Percentiles rank a stretch among this genome's conserved stretches.
phyloP scores from a whole-genome alignment of 2,888 invertebrate species.

The Didymodactylos carnosus region DNA sequence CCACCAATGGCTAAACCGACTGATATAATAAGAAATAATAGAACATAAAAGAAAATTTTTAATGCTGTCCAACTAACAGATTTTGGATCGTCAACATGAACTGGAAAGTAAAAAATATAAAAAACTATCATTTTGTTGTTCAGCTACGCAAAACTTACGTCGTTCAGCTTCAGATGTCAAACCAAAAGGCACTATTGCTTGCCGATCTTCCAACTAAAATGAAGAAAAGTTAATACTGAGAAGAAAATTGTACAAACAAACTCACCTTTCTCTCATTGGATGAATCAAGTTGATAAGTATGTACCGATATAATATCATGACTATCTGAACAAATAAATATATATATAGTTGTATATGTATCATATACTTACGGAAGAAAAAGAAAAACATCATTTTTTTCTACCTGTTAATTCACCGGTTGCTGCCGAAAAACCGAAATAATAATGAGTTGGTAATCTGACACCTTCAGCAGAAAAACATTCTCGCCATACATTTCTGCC shows the following conservation, averaged over 20 bases:
- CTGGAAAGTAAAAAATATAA: neutral
- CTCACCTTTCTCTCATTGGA: neutral
- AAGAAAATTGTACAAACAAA: neutral
- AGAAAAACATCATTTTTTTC: neutral
- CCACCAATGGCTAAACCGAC: neutral
- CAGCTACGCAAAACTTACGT: neutral
- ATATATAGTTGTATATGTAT: neutral
- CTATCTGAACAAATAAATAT: constrained; percentile 1
- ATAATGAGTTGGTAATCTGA: constrained; percentile 78
- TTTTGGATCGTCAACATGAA: neutral
- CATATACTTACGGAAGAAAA: no score
- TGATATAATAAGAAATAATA: constrained; percentile 1
- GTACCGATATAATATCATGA: constrained; percentile 11
- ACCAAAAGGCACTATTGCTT: constrained; percentile 1
- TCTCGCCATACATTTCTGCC: constrained; percentile 13
- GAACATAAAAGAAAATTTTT: constrained; percentile 9
- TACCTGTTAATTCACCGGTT: constrained; percentile 65
- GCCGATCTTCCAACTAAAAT: neutral
- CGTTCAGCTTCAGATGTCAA: constrained; percentile 1
- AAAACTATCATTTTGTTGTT: neutral
- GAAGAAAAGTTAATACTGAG: neutral
- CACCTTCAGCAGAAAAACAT: constrained; percentile 69
- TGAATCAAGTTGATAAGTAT: constrained; percentile 9
- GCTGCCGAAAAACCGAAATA: constrained; percentile 81
- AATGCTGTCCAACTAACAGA: constrained; percentile 1